Evolutionary conservation across 92 coral and sea anemone species (phyloP), one percentile per base, ranked within the genome.

Genomic region (Parazoanthus swiftii): DNA sequence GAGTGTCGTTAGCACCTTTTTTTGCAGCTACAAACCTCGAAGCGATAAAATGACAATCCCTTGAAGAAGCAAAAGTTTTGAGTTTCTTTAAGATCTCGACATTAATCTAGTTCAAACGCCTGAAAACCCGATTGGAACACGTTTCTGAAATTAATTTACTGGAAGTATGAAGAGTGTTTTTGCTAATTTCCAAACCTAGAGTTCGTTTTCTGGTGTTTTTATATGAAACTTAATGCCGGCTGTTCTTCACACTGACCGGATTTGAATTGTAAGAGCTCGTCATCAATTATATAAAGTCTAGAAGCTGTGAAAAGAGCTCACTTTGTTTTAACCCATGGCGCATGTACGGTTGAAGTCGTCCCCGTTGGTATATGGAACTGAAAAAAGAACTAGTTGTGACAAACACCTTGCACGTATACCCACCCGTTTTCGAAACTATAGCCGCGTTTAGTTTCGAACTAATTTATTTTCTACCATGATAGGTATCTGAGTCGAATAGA

Each of bases 81-180:
- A 23, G 77, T 73, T 76, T 76, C 80, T 39, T 76, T 38, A 18
- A 75, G 79, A 39, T 39, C 29, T 8, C 50, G 80, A 7, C 42
- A 39, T 76, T 76, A 39, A 11, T 75, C 38, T 71, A 36, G 29
- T 73, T 73, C 77, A 73, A 73, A 43, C 42, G 42, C 77, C 77
- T 73, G 43, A 73, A 73, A 73, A 18, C 77, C 77, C 77, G 33
- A 73, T 73, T 29, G 39, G 39, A 29, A 54, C 73, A 58, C 42
- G 4, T 25, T 51, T 81, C 44, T 8, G 85, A 81, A 81, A 36
- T 81, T 29, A 63, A 82, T 82, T 82, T 82, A 82, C 75, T 75
- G 33, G 66, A 63, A 63, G 66, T 82, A 63, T 4, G 74, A 67
- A 65, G 86, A 37, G 86, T 82, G 46, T 59, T 65, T 56, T 13